Conservation (phyloP, 2,113 vertebrate species). For the Sphyrna mokarran region DNA sequence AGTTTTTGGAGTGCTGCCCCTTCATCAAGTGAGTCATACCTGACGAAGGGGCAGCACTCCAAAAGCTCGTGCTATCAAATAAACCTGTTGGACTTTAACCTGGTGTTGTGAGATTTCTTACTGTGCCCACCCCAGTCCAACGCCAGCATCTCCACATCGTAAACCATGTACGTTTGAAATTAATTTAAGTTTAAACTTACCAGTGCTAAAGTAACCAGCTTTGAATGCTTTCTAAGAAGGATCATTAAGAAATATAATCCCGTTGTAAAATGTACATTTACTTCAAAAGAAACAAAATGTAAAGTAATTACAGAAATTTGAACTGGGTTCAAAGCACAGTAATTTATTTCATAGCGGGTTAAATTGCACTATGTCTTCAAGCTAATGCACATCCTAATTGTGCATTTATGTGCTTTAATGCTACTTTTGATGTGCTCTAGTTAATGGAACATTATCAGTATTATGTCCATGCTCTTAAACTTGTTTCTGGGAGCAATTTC, state of each 20-base stretch:
- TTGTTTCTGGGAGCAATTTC: neutral
- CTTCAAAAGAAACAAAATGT: neutral
- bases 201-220: neutral
- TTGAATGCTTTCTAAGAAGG: neutral
- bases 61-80: too few relatives aligned
- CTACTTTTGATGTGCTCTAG: neutral
- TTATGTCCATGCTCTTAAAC: neutral
- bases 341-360: neutral
- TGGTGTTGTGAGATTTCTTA: too few relatives aligned
- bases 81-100: too few relatives aligned
- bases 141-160: too few relatives aligned
- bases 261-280: neutral
- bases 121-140: too few relatives aligned
- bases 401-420: neutral
- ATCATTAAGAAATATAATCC: neutral
- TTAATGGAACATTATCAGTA: neutral
- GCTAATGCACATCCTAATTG: neutral
- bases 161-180: neutral
- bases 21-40: too few relatives aligned
- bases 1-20: too few relatives aligned
- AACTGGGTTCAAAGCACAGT: neutral
- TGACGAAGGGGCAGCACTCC: too few relatives aligned
- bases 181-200: neutral
- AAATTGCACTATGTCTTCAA: neutral
- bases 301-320: neutral